A percentile compares a stretch with the other conserved stretches of the same genome.
Evolutionary conservation across 2,888 invertebrate species (phyloP).

Genomic region (Athalia rosae): DNA sequence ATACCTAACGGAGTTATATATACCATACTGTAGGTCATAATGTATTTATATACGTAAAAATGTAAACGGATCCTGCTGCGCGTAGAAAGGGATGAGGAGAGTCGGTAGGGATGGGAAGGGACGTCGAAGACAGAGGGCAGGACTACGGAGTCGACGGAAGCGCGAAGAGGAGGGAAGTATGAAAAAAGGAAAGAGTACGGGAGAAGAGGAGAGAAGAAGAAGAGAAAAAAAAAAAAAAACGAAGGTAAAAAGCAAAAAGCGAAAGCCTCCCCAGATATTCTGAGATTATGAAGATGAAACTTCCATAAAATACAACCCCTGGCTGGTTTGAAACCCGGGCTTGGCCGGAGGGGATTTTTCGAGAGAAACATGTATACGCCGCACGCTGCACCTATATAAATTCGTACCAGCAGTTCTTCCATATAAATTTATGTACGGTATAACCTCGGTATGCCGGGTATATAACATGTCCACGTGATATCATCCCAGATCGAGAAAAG

Average conservation of each 20-base stretch:
- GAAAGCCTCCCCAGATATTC: constrained; percentile 51
- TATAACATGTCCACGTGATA: no score
- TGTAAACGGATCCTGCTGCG: constrained; percentile 11
- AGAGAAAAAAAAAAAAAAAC: background rate
- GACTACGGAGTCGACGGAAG: background rate
- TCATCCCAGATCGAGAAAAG: no score
- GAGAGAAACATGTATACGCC: background rate
- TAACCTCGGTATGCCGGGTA: no score
- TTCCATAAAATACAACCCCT: constrained; percentile 63
- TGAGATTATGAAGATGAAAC: constrained; percentile 65
- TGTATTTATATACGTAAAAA: background rate
- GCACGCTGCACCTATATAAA: background rate
- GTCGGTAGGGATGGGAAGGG: background rate
- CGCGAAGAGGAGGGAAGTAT: background rate
- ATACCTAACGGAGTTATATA: no score
- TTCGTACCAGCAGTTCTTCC: no score
- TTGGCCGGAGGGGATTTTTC: constrained; percentile 17
- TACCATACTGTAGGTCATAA: no score
- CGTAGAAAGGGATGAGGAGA: background rate
- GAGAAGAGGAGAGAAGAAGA: background rate
- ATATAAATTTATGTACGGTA: no score
- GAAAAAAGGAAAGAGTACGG: background rate
- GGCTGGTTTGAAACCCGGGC: background rate
- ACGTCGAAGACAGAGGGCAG: constrained; percentile 26
- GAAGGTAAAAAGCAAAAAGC: constrained; percentile 2